phyloP scores from a whole-genome alignment of 1,140 invertebrate species.

The Littorina saxatilis region DNA sequence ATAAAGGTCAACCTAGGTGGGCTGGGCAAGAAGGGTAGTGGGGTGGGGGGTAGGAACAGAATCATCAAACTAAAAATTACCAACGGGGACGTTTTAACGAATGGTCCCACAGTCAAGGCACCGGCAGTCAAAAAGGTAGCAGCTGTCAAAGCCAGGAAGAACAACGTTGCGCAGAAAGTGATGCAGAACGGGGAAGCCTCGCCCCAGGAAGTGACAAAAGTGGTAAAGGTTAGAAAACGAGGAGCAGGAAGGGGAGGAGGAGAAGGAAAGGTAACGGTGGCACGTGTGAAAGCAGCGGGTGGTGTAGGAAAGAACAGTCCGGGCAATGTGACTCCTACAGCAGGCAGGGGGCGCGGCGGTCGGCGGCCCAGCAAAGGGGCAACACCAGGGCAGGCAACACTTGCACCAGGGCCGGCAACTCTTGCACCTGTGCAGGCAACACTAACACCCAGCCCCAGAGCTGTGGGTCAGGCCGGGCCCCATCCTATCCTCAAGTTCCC shows the following conservation, averaged over 20 bases:
- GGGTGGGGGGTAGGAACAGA: background rate
- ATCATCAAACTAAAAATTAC: background rate
- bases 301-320: too few relatives aligned
- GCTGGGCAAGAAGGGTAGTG: background rate
- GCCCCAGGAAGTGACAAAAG: conserved; percentile 26
- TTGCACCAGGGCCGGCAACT: background rate
- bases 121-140: background rate
- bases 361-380: conserved; percentile 3
- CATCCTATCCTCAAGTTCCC: conserved; percentile 31
- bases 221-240: background rate
- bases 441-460: background rate
- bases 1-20: background rate
- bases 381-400: too few relatives aligned
- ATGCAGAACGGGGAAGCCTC: conserved; percentile 23
- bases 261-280: background rate
- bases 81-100: background rate
- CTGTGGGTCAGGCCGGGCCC: background rate
- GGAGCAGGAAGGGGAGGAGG: background rate
- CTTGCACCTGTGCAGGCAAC: background rate
- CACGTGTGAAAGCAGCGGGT: background rate
- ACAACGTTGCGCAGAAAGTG: background rate
- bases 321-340: background rate
- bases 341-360: background rate
- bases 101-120: background rate
- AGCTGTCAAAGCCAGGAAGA: conserved; percentile 11